A percentile compares a stretch with the other conserved stretches of the same genome.
phyloP scores from a whole-genome alignment of 1,140 invertebrate species.

The Holcopasites calliopsidis region DNA sequence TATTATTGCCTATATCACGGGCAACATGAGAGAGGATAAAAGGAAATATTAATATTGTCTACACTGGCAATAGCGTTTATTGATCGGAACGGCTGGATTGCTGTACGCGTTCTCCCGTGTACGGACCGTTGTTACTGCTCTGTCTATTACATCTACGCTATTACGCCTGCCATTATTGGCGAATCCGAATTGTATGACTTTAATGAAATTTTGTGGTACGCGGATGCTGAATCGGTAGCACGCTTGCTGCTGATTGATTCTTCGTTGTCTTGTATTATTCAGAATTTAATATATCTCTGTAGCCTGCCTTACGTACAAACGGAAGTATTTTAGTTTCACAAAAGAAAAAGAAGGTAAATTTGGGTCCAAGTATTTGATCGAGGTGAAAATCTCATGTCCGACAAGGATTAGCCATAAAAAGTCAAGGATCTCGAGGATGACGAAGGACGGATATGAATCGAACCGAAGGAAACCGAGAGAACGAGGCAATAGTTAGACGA shows the following conservation, averaged over 20 bases:
- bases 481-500: slow-evolving; percentile 36
- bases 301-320: no score
- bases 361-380: no score
- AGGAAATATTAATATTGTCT: slow-evolving; percentile 40
- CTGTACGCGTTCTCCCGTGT: slow-evolving; percentile 1
- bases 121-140: not conserved
- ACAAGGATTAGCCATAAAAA: no score
- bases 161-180: not conserved
- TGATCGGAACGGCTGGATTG: slow-evolving; percentile 3
- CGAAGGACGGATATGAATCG: not conserved
- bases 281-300: no score
- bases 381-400: no score
- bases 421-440: not conserved
- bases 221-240: not conserved
- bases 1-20: slow-evolving; percentile 12
- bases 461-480: slow-evolving; percentile 17
- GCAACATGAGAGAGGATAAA: slow-evolving; percentile 4
- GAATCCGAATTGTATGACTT: slow-evolving; percentile 1
- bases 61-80: slow-evolving; percentile 34
- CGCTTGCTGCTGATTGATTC: no score
- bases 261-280: no score
- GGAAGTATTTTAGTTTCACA: no score
- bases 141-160: slow-evolving; percentile 6
- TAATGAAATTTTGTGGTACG: slow-evolving; percentile 2
- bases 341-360: no score